Evolutionary conservation across 2,113 vertebrate species (phyloP).

Genomic region (Periophthalmodon schlosseri): DNA sequence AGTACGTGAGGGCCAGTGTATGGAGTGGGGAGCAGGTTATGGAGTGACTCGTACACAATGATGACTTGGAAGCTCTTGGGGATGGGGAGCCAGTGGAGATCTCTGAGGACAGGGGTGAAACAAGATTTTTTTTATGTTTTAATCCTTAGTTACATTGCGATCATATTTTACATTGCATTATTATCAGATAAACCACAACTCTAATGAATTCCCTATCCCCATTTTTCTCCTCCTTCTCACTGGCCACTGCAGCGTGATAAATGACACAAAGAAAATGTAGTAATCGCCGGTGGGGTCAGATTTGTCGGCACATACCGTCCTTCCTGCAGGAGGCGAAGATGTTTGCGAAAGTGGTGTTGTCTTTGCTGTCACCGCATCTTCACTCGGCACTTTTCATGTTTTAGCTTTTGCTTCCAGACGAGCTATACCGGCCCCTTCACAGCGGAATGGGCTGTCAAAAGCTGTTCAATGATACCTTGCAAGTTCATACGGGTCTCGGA

Average conservation of each 20-base stretch:
- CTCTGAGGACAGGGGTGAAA: too few relatives aligned
- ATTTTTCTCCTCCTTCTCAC: conserved; percentile 4
- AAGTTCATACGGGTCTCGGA: conserved; percentile 62
- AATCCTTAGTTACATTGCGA: too few relatives aligned
- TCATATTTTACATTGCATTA: not conserved
- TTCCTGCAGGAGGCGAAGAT: not conserved
- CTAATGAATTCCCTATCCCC: not conserved
- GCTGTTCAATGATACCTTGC: conserved; percentile 46
- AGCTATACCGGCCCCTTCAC: conserved; percentile 55
- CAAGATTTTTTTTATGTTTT: too few relatives aligned
- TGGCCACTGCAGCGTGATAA: conserved; percentile 27
- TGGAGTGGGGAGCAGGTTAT: too few relatives aligned
- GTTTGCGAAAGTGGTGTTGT: conserved; percentile 3
- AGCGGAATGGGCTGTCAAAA: conserved; percentile 60
- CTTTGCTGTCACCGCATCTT: conserved; percentile 43
- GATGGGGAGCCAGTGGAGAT: too few relatives aligned
- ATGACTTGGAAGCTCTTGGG: too few relatives aligned
- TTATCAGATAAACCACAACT: not conserved
- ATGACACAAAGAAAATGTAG: conserved; percentile 6
- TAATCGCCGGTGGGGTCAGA: conserved; percentile 15
- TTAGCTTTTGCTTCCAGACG: conserved; percentile 54
- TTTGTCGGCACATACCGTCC: not conserved
- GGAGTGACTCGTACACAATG: too few relatives aligned
- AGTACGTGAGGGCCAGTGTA: too few relatives aligned
- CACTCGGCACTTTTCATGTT: conserved; percentile 68